Conservation (phyloP, 2,888 invertebrate genomes). For the Graphium colonna region DNA sequence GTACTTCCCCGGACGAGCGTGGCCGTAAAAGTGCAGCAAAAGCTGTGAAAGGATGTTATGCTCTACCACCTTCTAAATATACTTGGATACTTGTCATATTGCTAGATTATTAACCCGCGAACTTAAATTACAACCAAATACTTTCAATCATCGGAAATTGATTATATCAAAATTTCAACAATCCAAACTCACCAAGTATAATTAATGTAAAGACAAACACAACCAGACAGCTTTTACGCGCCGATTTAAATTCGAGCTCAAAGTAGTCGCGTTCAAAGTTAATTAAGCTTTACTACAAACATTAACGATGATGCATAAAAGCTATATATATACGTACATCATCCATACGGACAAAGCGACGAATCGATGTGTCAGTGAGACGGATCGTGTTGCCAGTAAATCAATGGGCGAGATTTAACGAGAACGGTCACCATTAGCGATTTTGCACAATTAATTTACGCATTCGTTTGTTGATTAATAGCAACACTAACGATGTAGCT, state of each 20-base stretch:
- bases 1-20: too few relatives aligned
- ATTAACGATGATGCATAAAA: neutral
- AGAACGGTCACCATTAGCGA: conserved; percentile 16
- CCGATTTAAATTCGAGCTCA: neutral
- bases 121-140: too few relatives aligned
- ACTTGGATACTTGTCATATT: too few relatives aligned
- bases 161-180: too few relatives aligned
- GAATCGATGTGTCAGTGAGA: neutral
- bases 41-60: too few relatives aligned
- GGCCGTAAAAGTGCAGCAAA: too few relatives aligned
- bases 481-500: conserved; percentile 19
- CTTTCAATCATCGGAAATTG: too few relatives aligned
- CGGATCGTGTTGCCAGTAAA: conserved; percentile 24
- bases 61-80: too few relatives aligned
- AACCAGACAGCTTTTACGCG: too few relatives aligned
- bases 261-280: neutral
- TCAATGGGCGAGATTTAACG: conserved; percentile 25
- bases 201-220: too few relatives aligned
- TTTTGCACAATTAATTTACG: conserved; percentile 19
- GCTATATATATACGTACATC: neutral
- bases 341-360: conserved; percentile 1
- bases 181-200: too few relatives aligned
- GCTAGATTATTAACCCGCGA: too few relatives aligned
- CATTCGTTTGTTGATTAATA: conserved; percentile 22
- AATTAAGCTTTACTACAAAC: neutral